Percentiles rank a stretch among this genome's conserved stretches.
These are phyloP conservation scores for Tryphoninae sp. DNA, from an alignment of 2,888 invertebrate genomes.

Conservation along the genomic window DNA sequence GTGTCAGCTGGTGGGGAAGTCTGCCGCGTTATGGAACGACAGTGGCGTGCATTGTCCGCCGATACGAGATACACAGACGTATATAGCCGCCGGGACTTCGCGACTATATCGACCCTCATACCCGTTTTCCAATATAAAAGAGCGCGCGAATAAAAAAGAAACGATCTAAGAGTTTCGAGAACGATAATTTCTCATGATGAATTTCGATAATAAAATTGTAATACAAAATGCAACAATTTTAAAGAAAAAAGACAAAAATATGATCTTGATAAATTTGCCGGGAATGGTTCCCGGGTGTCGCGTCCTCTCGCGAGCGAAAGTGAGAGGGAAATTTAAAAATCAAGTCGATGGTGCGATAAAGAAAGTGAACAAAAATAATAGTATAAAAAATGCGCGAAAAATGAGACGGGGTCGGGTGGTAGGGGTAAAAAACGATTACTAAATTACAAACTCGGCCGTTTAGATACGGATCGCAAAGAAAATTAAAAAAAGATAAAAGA, in stretches of 20 bases:
- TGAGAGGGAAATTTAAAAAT: slow-evolving; percentile 38
- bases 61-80: slow-evolving; percentile 20
- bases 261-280: slow-evolving; percentile 43
- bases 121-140: slow-evolving; percentile 5
- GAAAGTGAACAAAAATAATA: slow-evolving; percentile 27
- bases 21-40: slow-evolving; percentile 58
- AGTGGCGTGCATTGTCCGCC: slow-evolving; percentile 47
- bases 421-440: slow-evolving; percentile 58
- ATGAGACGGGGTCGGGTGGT: not conserved
- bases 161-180: not conserved
- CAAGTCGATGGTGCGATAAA: slow-evolving; percentile 9
- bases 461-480: slow-evolving; percentile 71
- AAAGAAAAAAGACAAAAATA: slow-evolving; percentile 40
- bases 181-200: not conserved
- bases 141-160: not conserved
- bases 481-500: not conserved
- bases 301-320: slow-evolving; percentile 33
- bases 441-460: slow-evolving; percentile 66
- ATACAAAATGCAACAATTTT: no score
- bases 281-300: slow-evolving; percentile 26
- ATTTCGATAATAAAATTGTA: not conserved
- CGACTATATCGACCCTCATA: slow-evolving; percentile 12
- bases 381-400: not conserved
- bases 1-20: slow-evolving; percentile 58
- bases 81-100: not conserved